phyloP scores from a whole-genome alignment of 2,113 vertebrate genomes.

The Orthonyx spaldingii region DNA sequence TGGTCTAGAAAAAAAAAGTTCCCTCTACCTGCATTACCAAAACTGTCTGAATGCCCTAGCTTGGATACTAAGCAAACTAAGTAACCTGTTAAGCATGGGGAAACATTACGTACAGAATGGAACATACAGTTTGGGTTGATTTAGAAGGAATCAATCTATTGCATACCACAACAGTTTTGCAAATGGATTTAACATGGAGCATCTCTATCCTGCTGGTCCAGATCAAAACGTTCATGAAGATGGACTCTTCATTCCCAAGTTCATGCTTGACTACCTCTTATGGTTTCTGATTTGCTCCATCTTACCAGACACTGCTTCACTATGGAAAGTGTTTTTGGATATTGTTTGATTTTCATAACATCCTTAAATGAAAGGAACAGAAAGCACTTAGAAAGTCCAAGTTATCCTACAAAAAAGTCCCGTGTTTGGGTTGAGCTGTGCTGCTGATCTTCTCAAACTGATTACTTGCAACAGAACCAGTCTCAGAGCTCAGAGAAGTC shows the following conservation, averaged over 20 bases:
- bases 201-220: background rate
- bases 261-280: background rate
- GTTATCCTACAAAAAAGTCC: background rate
- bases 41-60: background rate
- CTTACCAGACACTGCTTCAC: background rate
- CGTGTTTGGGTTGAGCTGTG: background rate
- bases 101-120: background rate
- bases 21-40: background rate
- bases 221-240: background rate
- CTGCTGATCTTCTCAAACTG: background rate
- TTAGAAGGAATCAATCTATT: background rate
- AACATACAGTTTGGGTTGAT: background rate
- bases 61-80: background rate
- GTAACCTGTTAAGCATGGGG: background rate
- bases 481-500: background rate
- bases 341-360: background rate
- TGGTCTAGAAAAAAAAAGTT: background rate
- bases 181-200: background rate
- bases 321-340: background rate
- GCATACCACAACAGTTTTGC: background rate
- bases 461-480: background rate
- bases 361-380: background rate
- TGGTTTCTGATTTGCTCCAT: background rate
- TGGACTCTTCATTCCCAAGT: background rate
- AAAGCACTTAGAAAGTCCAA: background rate